Evolutionary conservation across 1,140 invertebrate species (phyloP).

Genomic region (Oreohelix idahoensis): DNA sequence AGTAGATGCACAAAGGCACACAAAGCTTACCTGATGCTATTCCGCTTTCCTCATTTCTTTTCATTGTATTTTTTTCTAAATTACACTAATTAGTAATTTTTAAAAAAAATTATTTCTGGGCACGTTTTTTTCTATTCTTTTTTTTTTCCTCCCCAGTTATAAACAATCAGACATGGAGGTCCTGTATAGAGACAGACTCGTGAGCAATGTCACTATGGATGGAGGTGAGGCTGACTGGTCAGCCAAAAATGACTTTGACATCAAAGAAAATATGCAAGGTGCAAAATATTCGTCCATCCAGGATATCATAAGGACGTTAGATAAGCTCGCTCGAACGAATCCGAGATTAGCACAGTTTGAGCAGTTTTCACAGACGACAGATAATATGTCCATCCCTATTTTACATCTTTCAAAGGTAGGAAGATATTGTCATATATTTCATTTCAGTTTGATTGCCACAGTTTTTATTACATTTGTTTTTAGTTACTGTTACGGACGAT

Average conservation of each 20-base stretch:
- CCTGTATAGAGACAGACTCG: constrained; percentile 68
- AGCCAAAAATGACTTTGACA: constrained; percentile 81
- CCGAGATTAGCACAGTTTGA: constrained; percentile 78
- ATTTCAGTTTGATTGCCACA: no score
- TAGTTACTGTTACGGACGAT: no score
- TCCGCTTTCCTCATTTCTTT: no score
- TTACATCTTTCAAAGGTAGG: not conserved
- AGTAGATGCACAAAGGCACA: no score
- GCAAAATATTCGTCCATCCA: constrained; percentile 48
- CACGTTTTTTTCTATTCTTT: no score
- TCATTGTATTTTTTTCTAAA: no score
- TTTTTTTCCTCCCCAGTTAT: no score
- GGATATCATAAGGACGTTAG: constrained; percentile 76
- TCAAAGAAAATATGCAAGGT: constrained; percentile 74
- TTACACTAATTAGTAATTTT: no score
- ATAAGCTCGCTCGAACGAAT: constrained; percentile 78
- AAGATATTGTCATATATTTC: not conserved
- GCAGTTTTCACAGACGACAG: constrained; percentile 44
- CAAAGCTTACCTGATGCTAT: no score
- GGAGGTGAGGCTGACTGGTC: constrained; percentile 85
- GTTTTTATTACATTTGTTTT: no score
- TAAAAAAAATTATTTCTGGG: no score
- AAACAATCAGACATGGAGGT: not conserved
- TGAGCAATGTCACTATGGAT: constrained; percentile 86
- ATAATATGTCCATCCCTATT: not conserved